Evolutionary conservation across 1,140 invertebrate species (phyloP).

Genomic region (Brachionus asplanchnoidis): DNA sequence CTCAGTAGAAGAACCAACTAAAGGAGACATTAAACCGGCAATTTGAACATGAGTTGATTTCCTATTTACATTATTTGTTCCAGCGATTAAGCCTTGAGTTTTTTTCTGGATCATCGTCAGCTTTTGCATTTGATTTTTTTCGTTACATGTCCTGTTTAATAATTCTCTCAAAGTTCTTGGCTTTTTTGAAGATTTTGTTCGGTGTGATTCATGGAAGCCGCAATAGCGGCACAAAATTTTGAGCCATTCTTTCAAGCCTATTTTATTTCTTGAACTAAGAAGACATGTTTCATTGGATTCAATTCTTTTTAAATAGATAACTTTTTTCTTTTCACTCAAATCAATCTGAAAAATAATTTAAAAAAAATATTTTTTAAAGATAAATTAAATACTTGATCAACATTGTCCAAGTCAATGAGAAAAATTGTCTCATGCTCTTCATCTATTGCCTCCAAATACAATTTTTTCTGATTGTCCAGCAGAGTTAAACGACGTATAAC

Average conservation of each 20-base stretch:
- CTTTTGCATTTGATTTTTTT: neutral
- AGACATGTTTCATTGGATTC: slow-evolving; percentile 25
- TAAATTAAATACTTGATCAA: neutral
- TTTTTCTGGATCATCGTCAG: neutral
- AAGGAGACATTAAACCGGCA: neutral
- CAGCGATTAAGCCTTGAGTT: neutral
- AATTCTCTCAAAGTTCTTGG: neutral
- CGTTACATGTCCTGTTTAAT: neutral
- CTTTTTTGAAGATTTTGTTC: neutral
- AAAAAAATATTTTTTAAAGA: neutral
- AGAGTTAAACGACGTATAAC: neutral
- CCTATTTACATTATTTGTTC: neutral
- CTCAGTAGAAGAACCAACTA: neutral
- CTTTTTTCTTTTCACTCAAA: neutral
- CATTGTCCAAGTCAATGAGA: neutral
- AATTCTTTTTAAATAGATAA: neutral
- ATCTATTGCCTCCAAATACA: neutral
- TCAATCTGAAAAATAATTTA: neutral
- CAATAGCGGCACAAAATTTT: slow-evolving; percentile 6
- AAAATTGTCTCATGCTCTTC: neutral
- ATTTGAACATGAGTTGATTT: neutral
- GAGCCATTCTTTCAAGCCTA: neutral
- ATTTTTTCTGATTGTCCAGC: slow-evolving; percentile 17
- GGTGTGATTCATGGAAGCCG: neutral
- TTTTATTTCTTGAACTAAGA: neutral